phyloP scores from a whole-genome alignment of 1,140 invertebrate species.

The Leptinotarsa texana region DNA sequence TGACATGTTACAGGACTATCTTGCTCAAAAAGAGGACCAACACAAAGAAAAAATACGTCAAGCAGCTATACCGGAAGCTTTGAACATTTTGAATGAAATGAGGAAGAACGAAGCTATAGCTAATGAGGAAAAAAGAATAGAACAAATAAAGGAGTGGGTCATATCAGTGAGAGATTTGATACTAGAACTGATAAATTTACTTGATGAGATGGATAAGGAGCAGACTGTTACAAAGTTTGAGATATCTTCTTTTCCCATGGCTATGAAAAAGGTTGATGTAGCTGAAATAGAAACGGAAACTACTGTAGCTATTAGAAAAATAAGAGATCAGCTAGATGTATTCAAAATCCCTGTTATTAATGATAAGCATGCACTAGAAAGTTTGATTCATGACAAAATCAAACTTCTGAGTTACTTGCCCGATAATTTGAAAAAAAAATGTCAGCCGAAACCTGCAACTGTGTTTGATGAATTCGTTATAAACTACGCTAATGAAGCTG shows the following conservation, averaged over 20 bases:
- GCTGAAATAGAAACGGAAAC: slow-evolving; percentile 35
- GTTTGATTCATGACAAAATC: slow-evolving; percentile 31
- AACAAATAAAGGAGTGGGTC: slow-evolving; percentile 39
- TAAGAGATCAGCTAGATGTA: slow-evolving; percentile 29
- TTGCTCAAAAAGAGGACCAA: slow-evolving; percentile 47
- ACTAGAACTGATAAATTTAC: slow-evolving; percentile 18
- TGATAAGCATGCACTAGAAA: slow-evolving; percentile 27
- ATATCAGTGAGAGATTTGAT: slow-evolving; percentile 23
- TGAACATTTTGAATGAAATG: slow-evolving; percentile 34
- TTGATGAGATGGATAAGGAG: slow-evolving; percentile 30
- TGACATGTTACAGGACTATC: slow-evolving; percentile 50
- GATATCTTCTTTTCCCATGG: slow-evolving; percentile 42
- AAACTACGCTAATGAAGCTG: slow-evolving; percentile 51
- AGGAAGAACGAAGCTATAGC: slow-evolving; percentile 29
- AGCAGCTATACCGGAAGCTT: slow-evolving; percentile 52
- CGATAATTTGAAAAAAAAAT: slow-evolving; percentile 33
- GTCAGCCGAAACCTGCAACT: slow-evolving; percentile 35
- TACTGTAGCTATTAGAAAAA: slow-evolving; percentile 28
- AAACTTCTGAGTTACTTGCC: slow-evolving; percentile 41
- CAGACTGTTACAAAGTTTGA: slow-evolving; percentile 34
- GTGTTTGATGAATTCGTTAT: slow-evolving; percentile 46
- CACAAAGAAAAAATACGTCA: slow-evolving; percentile 54
- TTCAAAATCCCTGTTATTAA: slow-evolving; percentile 33
- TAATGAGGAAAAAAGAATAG: slow-evolving; percentile 26
- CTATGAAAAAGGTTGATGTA: slow-evolving; percentile 29